Evolutionary conservation across 2,113 vertebrate genomes (phyloP).

Genomic region (Elaphurus davidianus): DNA sequence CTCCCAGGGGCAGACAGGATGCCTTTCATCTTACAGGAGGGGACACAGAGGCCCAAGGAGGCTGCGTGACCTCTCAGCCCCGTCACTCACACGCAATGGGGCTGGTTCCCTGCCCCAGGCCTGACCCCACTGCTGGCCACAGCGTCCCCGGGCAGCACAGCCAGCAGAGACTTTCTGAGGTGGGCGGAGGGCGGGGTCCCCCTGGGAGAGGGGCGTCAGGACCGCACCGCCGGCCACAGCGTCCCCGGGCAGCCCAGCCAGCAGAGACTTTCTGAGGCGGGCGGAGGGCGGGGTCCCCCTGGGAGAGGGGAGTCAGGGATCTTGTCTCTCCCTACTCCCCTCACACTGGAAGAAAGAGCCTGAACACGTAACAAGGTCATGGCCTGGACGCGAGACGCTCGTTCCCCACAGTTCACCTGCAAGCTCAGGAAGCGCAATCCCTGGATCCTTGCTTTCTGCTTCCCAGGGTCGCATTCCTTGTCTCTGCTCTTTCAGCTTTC

Average conservation of each 20-base stretch:
- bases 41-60: not conserved
- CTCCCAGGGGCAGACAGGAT: not conserved
- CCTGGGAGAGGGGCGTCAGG: too few species aligned
- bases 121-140: not conserved
- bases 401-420: not conserved
- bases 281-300: not conserved
- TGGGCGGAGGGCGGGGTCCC: accelerated
- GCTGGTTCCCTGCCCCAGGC: not conserved
- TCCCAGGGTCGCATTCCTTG: not conserved
- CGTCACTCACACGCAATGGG: not conserved
- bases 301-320: not conserved
- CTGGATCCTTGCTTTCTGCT: not conserved
- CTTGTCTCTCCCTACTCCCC: not conserved
- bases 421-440: not conserved
- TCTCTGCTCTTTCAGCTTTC: not conserved
- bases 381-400: not conserved
- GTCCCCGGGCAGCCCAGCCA: not conserved
- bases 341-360: not conserved
- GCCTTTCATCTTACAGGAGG: not conserved
- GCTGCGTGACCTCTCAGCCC: not conserved
- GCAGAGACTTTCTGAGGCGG: not conserved
- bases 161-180: not conserved
- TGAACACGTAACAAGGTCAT: not conserved
- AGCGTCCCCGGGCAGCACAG: not conserved
- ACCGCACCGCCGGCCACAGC: not conserved